Conservation (phyloP, 2,113 vertebrate genomes). For the Rhinoderma darwinii region DNA sequence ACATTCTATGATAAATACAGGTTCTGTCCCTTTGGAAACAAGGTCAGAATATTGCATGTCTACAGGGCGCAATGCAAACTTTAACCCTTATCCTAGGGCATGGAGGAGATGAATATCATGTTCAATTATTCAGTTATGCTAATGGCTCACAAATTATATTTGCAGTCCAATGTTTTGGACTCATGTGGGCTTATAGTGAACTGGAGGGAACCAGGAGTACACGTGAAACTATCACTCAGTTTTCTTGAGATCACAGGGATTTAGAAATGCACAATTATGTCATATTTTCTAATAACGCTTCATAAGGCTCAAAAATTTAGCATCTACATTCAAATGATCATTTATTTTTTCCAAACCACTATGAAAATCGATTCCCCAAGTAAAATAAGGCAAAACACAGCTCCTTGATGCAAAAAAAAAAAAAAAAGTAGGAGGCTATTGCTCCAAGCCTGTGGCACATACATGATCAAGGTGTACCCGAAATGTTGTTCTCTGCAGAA, state of each 20-base stretch:
- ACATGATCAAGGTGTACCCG: not conserved
- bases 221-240: not conserved
- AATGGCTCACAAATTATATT: not conserved
- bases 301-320: not conserved
- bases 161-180: not conserved
- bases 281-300: not conserved
- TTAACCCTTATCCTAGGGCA: constrained; percentile 78
- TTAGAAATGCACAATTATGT: not conserved
- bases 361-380: not conserved
- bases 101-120: constrained; percentile 78
- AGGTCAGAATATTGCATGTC: constrained; percentile 73
- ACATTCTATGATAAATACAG: constrained; percentile 74
- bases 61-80: constrained; percentile 70
- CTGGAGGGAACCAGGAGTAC: not conserved
- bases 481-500: not conserved
- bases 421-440: not conserved
- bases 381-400: not conserved
- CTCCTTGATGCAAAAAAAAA: not conserved
- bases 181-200: not conserved
- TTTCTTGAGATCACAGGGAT: not conserved
- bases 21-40: constrained; percentile 68
- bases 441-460: not conserved
- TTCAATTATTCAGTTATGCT: not conserved
- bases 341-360: not conserved
- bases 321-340: not conserved